Percentiles rank a stretch among this genome's conserved stretches.
These are phyloP conservation scores for Eublepharis macularius DNA, from an alignment of 2,113 vertebrate genomes.

Conservation along the genomic window DNA sequence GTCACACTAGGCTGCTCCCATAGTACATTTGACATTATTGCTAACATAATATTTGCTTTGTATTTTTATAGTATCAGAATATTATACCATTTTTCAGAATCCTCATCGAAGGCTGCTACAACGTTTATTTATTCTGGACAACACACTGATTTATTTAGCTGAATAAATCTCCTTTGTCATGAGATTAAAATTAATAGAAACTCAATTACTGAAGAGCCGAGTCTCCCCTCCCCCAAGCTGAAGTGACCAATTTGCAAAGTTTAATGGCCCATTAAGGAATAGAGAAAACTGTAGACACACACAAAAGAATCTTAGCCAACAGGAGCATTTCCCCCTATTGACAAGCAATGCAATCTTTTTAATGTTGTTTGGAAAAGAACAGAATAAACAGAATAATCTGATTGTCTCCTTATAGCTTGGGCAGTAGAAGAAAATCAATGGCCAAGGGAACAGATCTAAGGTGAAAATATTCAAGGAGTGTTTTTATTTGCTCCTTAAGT, in stretches of 20 bases:
- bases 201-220: background rate
- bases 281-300: background rate
- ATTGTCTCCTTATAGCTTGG: background rate
- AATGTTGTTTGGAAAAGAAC: background rate
- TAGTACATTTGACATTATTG: background rate
- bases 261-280: constrained; percentile 11
- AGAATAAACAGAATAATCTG: background rate
- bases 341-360: background rate
- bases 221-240: background rate
- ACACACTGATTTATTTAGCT: constrained; percentile 1
- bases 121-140: background rate
- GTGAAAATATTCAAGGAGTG: background rate
- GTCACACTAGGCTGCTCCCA: background rate
- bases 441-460: background rate
- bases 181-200: constrained; percentile 16
- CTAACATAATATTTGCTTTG: background rate
- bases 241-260: constrained; percentile 11
- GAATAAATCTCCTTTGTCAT: constrained; percentile 1
- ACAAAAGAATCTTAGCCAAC: background rate
- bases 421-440: background rate
- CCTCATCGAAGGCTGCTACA: background rate
- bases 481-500: background rate
- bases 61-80: background rate
- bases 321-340: background rate
- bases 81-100: background rate